A percentile compares a stretch with the other conserved stretches of the same genome.
phyloP scores from a whole-genome alignment of 2,888 invertebrate genomes.

The Cantharis flavilabris region DNA sequence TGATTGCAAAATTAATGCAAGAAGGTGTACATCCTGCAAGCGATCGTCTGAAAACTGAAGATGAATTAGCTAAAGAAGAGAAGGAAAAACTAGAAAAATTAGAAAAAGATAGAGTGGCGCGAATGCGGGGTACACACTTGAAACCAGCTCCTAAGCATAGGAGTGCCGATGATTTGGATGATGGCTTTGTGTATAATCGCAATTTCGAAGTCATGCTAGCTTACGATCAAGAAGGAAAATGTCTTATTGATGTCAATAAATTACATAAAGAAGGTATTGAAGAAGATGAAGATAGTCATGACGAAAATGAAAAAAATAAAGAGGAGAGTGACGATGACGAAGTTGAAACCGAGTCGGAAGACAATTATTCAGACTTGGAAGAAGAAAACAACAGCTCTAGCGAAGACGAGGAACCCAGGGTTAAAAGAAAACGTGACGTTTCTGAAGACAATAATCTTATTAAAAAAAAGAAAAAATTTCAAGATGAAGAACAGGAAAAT shows the following conservation, averaged over 20 bases:
- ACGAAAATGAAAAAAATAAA: conserved; percentile 46
- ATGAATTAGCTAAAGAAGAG: conserved; percentile 81
- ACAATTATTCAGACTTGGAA: conserved; percentile 59
- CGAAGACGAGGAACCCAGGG: neutral
- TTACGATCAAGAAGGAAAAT: conserved; percentile 47
- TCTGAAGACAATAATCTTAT: neutral
- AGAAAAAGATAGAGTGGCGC: conserved; percentile 74
- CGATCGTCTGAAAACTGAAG: conserved; percentile 81
- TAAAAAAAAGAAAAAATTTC: neutral
- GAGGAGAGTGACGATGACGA: conserved; percentile 43
- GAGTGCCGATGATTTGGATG: conserved; percentile 87
- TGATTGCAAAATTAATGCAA: conserved; percentile 79
- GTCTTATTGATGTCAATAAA: conserved; percentile 25
- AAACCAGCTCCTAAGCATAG: conserved; percentile 62
- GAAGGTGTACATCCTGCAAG: conserved; percentile 77
- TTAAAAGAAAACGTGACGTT: neutral
- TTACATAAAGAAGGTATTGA: conserved; percentile 33
- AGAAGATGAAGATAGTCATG: conserved; percentile 47
- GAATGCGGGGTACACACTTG: conserved; percentile 73
- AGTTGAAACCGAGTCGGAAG: conserved; percentile 46
- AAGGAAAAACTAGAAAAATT: conserved; percentile 75
- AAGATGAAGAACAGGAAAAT: conserved; percentile 46
- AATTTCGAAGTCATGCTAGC: conserved; percentile 52
- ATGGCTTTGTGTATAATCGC: conserved; percentile 71
- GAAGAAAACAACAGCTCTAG: conserved; percentile 38